Evolutionary conservation across 1,140 invertebrate genomes (phyloP), one percentile per base, ranked within the genome.

Genomic region (Heliothis subflexa): DNA sequence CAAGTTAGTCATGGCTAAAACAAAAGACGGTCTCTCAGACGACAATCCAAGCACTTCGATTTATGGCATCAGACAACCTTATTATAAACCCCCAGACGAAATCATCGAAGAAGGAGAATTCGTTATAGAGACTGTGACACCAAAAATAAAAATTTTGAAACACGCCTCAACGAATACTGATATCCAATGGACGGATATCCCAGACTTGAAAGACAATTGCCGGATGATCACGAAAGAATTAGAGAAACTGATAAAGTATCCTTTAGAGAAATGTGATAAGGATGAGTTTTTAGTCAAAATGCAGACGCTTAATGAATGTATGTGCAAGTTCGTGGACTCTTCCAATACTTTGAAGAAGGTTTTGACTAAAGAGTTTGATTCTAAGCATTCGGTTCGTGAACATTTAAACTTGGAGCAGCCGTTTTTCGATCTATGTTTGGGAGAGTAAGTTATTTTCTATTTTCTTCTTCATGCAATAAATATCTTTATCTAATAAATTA

Each of bases 251-350:
- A 81, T 88, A 5, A 86, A 86, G 11, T 50, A 62, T 49, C 81
- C 85, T 0, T 9, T 61, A 33, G 86, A 89, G 5, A 77, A 82
- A 18, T 76, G 71, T 28, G 82, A 86, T 55, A 87, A 89, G 5
- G 78, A 86, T 25, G 85, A 81, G 5, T 68, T 93, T 14, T 61
- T 91, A n/a, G 55, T 54, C 1, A 94, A 93, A 78, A 93, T 94
- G 89, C 83, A 91, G 52, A 87, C 83, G 4, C 71, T 94, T 1
- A 94, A 91, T 33, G 87, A 92, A 68, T 94, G 84, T 54, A 94
- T 94, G 92, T 90, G 87, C 66, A 92, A 90, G 66, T 94, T 93
- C 66, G 88, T 92, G 0, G 85, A 90, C 64, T 93, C 92, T 0
- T 90, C 91, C 0, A 92, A 94, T 72, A 88, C 87, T 10, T 61